Conservation (phyloP, 53 echinoderm and acorn worm genomes). For the Holothuria scabra region DNA sequence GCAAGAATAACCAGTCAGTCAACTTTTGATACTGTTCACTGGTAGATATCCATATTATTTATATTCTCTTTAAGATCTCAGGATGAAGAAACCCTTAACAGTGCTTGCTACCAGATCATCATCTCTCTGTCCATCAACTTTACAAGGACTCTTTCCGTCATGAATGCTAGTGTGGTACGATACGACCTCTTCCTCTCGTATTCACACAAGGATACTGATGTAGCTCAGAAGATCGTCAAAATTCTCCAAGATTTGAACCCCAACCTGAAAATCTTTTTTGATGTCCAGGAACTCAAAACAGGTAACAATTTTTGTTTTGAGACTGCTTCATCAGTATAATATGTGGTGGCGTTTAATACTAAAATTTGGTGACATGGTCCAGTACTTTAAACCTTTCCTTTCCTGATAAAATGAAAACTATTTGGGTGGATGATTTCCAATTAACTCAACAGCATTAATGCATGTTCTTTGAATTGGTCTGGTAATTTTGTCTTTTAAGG, state of each 20-base stretch:
- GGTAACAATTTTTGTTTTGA: conserved; percentile 49
- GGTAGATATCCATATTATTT: too few species aligned
- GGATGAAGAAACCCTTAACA: conserved; percentile 64
- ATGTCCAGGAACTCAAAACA: conserved; percentile 91
- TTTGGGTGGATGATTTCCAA: too few species aligned
- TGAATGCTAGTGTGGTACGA: conserved; percentile 61
- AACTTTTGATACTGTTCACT: too few species aligned
- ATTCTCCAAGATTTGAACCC: conserved; percentile 71
- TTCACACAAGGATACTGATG: conserved; percentile 73
- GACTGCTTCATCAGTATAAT: too few species aligned
- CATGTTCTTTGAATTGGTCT: too few species aligned
- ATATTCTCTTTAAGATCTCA: conserved; percentile 55
- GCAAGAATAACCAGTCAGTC: too few species aligned
- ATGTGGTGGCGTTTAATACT: too few species aligned
- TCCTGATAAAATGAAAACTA: too few species aligned
- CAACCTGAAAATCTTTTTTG: conserved; percentile 87
- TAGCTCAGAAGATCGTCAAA: conserved; percentile 70
- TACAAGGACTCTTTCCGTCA: conserved; percentile 63
- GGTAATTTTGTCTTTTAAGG: conserved; percentile 46
- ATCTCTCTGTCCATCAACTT: conserved; percentile 72
- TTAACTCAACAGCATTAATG: too few species aligned
- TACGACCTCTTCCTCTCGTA: conserved; percentile 95
- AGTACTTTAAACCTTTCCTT: too few species aligned
- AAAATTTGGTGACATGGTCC: too few species aligned
- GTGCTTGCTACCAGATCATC: conserved; percentile 71